Percentiles rank a stretch among this genome's conserved stretches.
These are phyloP conservation scores for Furcula furcula DNA, from an alignment of 2,888 invertebrate species.

Conservation along the genomic window DNA sequence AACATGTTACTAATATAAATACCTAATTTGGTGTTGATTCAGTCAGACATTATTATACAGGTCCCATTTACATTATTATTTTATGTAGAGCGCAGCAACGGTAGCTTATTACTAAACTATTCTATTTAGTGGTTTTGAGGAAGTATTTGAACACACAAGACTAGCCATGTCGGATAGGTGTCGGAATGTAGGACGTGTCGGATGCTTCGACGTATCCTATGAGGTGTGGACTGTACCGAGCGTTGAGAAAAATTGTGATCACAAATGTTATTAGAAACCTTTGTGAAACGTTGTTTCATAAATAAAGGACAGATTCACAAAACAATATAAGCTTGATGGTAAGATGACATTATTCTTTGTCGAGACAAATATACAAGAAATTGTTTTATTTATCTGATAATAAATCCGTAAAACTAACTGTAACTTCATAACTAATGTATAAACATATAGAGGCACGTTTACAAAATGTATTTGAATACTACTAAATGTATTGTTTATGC, in stretches of 20 bases:
- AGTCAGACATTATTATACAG: constrained; percentile 64
- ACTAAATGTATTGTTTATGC: no score
- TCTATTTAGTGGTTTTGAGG: constrained; percentile 22
- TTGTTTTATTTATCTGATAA: no score
- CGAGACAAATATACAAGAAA: no score
- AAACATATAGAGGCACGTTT: no score
- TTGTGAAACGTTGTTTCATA: no score
- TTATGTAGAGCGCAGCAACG: constrained; percentile 38
- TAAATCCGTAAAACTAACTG: no score
- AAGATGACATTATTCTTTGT: no score
- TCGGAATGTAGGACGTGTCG: constrained; percentile 25
- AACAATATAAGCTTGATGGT: no score
- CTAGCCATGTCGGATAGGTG: constrained; percentile 46
- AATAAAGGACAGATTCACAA: no score
- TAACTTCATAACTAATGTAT: no score
- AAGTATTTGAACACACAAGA: constrained; percentile 61
- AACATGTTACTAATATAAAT: constrained; percentile 40
- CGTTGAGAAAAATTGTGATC: constrained; percentile 11
- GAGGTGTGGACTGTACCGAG: constrained; percentile 5
- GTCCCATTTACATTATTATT: constrained; percentile 54
- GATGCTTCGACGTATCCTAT: constrained; percentile 8
- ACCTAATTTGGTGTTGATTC: constrained; percentile 73
- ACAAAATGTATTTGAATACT: no score
- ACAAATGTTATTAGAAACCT: no score
- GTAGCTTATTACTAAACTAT: constrained; percentile 20